Conservation (phyloP, 2,797 vertebrate genomes). For the Odontamblyopus rebecca region DNA sequence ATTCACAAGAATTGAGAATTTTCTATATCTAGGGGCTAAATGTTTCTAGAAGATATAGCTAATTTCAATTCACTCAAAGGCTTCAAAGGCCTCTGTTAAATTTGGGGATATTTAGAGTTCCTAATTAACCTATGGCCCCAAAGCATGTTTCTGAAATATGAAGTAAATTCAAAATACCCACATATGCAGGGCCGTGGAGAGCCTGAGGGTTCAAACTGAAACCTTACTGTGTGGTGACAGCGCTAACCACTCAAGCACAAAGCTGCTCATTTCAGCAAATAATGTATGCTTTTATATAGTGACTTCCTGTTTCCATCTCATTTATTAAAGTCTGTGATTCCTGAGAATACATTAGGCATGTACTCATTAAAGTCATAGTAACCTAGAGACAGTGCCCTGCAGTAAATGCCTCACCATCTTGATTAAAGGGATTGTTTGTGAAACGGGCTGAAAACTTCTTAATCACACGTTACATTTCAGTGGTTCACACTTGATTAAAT, state of each 20-base stretch:
- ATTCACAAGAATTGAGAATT: too few relatives aligned
- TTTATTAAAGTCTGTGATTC: background rate
- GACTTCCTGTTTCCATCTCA: background rate
- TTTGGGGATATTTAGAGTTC: background rate
- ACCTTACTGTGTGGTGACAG: background rate
- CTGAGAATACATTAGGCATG: conserved; percentile 1
- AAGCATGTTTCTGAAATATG: background rate
- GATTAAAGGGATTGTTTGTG: conserved; percentile 13
- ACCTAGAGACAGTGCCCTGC: conserved; percentile 8
- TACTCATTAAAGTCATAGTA: conserved; percentile 10
- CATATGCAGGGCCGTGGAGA: background rate
- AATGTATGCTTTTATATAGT: conserved; percentile 2
- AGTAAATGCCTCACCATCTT: background rate
- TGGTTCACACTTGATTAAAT: conserved; percentile 51
- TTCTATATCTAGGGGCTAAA: too few relatives aligned
- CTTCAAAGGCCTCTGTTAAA: background rate
- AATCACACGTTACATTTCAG: conserved; percentile 35
- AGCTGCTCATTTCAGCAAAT: background rate
- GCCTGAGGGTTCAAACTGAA: background rate
- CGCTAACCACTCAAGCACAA: conserved; percentile 7
- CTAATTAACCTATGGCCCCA: conserved; percentile 2
- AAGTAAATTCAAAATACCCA: background rate
- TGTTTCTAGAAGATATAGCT: too few relatives aligned
- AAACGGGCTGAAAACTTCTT: conserved; percentile 24
- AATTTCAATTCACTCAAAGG: background rate